phyloP scores from a whole-genome alignment of 2,113 vertebrate species.

The Phalacrocorax carbo region DNA sequence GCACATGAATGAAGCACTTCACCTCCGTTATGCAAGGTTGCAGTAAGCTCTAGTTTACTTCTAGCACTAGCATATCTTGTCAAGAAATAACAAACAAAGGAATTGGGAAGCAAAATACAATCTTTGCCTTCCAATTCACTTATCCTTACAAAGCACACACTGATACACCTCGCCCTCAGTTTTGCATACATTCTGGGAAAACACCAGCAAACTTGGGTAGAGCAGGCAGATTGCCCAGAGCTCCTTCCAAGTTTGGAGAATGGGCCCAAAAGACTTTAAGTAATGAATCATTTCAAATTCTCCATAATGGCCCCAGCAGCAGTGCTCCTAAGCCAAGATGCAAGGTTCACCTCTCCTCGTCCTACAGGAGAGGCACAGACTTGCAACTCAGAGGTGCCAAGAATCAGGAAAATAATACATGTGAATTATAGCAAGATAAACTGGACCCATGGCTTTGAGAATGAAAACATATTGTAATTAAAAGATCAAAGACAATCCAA shows the following conservation, averaged over 20 bases:
- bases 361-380: slow-evolving; percentile 40
- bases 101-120: not conserved
- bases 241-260: slow-evolving; percentile 49
- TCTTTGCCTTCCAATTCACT: not conserved
- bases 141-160: not conserved
- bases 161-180: not conserved
- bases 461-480: slow-evolving; percentile 25
- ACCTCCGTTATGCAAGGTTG: not conserved
- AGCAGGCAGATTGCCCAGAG: not conserved
- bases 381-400: slow-evolving; percentile 26
- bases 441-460: slow-evolving; percentile 30
- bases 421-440: slow-evolving; percentile 20
- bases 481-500: slow-evolving; percentile 46
- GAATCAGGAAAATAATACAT: slow-evolving; percentile 21
- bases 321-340: slow-evolving; percentile 43
- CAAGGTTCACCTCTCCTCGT: slow-evolving; percentile 59
- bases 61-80: not conserved
- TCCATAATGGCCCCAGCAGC: slow-evolving; percentile 29
- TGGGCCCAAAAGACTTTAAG: slow-evolving; percentile 50
- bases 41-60: slow-evolving; percentile 3
- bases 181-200: slow-evolving; percentile 35
- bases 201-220: not conserved
- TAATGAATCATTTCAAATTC: slow-evolving; percentile 54
- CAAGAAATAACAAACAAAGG: not conserved
- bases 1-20: not conserved